These are phyloP conservation scores for Argynnis bischoffii DNA, from an alignment of 2,888 invertebrate species.

Conservation along the genomic window DNA sequence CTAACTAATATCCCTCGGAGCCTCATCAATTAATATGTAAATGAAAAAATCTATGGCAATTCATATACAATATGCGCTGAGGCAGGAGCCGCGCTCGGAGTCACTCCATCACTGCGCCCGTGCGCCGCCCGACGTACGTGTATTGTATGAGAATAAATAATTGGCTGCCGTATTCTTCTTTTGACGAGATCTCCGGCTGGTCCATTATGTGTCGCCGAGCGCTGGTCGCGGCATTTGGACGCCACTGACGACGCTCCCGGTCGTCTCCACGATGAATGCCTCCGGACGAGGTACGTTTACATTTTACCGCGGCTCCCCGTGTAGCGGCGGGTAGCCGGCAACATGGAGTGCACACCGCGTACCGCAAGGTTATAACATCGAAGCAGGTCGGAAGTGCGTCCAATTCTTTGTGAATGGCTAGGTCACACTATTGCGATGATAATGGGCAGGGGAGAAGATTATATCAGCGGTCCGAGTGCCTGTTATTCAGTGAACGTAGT, in stretches of 20 bases:
- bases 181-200: constrained; percentile 77
- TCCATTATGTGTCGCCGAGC: constrained; percentile 76
- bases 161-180: constrained; percentile 79
- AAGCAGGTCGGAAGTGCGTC: constrained; percentile 72
- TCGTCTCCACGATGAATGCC: constrained; percentile 75
- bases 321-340: constrained; percentile 33
- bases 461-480: constrained; percentile 56
- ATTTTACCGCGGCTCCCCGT: constrained; percentile 40
- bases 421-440: constrained; percentile 60
- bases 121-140: constrained; percentile 70
- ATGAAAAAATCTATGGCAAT: constrained; percentile 37
- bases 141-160: constrained; percentile 80
- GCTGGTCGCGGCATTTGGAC: constrained; percentile 76
- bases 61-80: constrained; percentile 30
- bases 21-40: constrained; percentile 32
- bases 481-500: constrained; percentile 64
- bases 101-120: constrained; percentile 72
- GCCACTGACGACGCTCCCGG: constrained; percentile 76
- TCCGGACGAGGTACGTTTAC: constrained; percentile 56
- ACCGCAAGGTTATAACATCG: constrained; percentile 56
- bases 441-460: constrained; percentile 57
- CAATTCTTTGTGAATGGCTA: constrained; percentile 64
- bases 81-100: constrained; percentile 54
- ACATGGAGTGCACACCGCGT: constrained; percentile 49
- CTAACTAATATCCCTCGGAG: neutral